phyloP scores from a whole-genome alignment of 1,140 invertebrate species.

The Periplaneta americana region DNA sequence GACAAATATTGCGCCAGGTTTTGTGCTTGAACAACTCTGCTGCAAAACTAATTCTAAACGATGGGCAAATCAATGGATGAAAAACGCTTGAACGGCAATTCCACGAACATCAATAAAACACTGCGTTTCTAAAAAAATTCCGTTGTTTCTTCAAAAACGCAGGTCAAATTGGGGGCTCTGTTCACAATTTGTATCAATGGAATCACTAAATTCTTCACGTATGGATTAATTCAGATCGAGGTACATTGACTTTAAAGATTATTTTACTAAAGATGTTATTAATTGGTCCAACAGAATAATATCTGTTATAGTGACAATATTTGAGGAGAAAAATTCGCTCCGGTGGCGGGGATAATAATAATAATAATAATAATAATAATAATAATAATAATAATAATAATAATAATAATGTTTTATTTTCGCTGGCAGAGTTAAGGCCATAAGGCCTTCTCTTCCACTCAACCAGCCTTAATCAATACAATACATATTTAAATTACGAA shows the following conservation, averaged over 20 bases:
- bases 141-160: conserved; percentile 19
- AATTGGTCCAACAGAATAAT: no score
- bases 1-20: conserved; percentile 12
- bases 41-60: conserved; percentile 14
- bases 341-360: no score
- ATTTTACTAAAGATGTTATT: no score
- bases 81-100: conserved; percentile 11
- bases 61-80: conserved; percentile 16
- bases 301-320: no score
- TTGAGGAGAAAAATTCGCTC: no score
- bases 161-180: conserved; percentile 12
- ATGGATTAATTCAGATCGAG: conserved; percentile 21
- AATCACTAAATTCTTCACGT: neutral
- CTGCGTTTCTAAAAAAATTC: conserved; percentile 18
- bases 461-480: no score
- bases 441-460: no score
- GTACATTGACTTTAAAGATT: conserved; percentile 19
- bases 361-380: no score
- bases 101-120: conserved; percentile 14
- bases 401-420: no score
- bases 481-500: no score
- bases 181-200: conserved; percentile 14
- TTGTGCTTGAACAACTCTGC: neutral
- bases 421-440: no score
- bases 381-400: no score